Base-by-base conservation (phyloP, 2,888 invertebrate genomes). In the Agrochola circellaris region DNA sequence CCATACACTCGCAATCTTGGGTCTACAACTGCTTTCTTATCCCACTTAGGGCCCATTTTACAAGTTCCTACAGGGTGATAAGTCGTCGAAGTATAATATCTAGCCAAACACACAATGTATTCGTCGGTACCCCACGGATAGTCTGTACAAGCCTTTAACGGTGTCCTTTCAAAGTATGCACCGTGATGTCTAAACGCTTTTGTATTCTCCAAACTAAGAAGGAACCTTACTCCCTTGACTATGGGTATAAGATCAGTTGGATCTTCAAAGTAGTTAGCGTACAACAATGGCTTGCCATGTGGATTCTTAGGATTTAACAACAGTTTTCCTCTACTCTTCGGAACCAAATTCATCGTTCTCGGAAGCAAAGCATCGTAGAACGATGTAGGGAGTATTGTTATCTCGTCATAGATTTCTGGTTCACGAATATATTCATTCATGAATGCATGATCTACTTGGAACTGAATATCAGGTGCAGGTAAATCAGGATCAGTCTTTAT, bases 1-100 rank as follows among this genome's bases (percentile, higher is more conserved):
- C 98, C 98, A 75, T 98, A 97, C 0, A 98, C 98, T 69, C 95
- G 96, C 7, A 98, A 92, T 75, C 97, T 94, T 0, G 97, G 97
- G 92, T 98, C 98, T 0, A 98, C 98, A 0, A 98, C 98, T 0
- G 98, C 94, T 7, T 87, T 93, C 0, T 91, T 89, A 87, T 98
- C 98, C 77, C 92, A 90, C 64, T 92, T 91, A 0, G 97, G 97
- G 0, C 98, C 98, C 95, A 96, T 96, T 81, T 95, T 96, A 78
- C 95, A 95, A 7, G 94, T 92, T 0, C 96, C 95, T 0, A 91
- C 93, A 0, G 93, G 94, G 80, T 96, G 95, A 89, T 96, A 98
- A 20, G 98, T 88, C 0, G 93, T 89, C 0, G 92, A 87, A 0
- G 95, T 98, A 88, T 98, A 98, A 7, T 97, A 95, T 89, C 94